Base-by-base conservation (phyloP, 2,888 invertebrate species). In the Acleris laterana region DNA sequence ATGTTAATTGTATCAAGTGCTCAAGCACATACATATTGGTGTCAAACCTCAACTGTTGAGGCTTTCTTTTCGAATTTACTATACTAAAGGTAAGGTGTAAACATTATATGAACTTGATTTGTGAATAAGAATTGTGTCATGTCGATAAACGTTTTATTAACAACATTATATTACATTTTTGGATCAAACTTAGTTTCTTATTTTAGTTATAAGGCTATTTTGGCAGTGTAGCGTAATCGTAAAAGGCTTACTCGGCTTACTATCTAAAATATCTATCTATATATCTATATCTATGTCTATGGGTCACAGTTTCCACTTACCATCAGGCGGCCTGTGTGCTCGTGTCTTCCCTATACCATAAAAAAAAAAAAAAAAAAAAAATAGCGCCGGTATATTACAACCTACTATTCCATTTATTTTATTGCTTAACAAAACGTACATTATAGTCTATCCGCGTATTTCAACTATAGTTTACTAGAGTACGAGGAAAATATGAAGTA, bases 1-100 rank as follows among this genome's bases (percentile, higher is more conserved):
- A 50, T 56, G 55, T 61, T 60, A 52, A 32, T 52, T 48, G 56
- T 66, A 62, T 56, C 48, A 60, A 51, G 66, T 66, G 66, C 66
- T 51, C 19, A 62, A 62, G 66, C 66, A 66, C 66, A 62, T 52
- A 66, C 57, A 66, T 63, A 51, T 66, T 66, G 61, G 66, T 32
- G 16, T 46, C 65, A 56, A 49, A 32, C 66, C 72, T 76, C 77
- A 76, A 77, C 74, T 72, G 76, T 77, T 77, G 81, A 80, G 80
- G 76, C 78, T 81, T 89, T 90, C 76, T 80, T 90, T 91, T 90
- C 89, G 89, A 91, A 90, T 90, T 90, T 90, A 90, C 81, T 82
- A 83, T 76, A 81, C 86, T 87, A 89, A 83, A 78, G 82, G 77
- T 86, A 84, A 84, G 78, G 74, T 88, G 85, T 85, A 85, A 80